Evolutionary conservation across 2,113 vertebrate species (phyloP), one percentile per base, ranked within the genome.

Genomic region (Thunnus maccoyii): DNA sequence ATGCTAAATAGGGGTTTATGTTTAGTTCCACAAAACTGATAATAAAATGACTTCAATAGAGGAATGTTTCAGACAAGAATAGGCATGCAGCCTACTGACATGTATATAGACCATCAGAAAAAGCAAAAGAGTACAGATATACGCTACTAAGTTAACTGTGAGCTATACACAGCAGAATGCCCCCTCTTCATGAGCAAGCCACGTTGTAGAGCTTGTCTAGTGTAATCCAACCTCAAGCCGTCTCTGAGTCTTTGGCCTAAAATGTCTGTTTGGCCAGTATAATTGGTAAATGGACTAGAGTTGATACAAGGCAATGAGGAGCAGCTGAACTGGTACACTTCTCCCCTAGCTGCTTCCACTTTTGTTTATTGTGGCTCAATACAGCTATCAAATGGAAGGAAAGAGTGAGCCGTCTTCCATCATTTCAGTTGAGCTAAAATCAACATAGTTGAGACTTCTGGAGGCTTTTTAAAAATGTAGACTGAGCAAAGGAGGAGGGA

Each of bases 261-360:
- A 84, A 77, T 12, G 72, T 72, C 60, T 88, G 88, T 92, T 91
- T 90, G 80, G 80, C 72, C 64, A 80, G 64, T 63, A 44, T 92
- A 92, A 93, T 91, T 91, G 88, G 74, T 91, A 92, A 92, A 91
- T 93, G 85, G 91, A 87, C 82, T 41, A 60, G 65, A 91, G 87
- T 89, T 92, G 86, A 93, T 84, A 84, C 62, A 90, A 91, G 86
- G 48, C 82, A 94, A 93, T 88, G 78, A 92, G 66, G 87, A 90
- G 81, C 91, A 92, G 91, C 83, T 91, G 90, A 89, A 82, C 63
- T 50, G 25, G 63, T 82, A 78, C 71, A 73, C 32, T 52, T 69
- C 78, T 80, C 63, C 82, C 55, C 54, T 52, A 77, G 74, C 51
- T 72, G 78, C 76, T 82, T 85, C 87, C 64, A 84, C 85, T 69